phyloP scores from a whole-genome alignment of 1,140 invertebrate species.

The Holotrichia oblita region DNA sequence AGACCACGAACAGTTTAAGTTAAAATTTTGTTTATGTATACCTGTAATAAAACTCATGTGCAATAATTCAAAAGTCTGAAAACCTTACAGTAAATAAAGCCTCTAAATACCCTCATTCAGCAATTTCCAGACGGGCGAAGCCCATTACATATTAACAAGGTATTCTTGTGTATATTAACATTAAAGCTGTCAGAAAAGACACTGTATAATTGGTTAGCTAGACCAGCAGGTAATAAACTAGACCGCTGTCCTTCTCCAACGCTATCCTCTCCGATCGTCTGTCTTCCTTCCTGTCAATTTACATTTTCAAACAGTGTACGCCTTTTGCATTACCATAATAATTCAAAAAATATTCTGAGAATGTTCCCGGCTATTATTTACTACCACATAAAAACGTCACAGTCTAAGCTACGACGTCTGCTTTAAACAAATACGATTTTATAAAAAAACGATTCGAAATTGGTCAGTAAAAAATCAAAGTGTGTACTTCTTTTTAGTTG shows the following conservation, averaged over 20 bases:
- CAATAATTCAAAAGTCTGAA: conserved; percentile 42
- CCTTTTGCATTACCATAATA: conserved; percentile 61
- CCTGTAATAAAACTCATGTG: conserved; percentile 40
- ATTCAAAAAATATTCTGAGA: conserved; percentile 59
- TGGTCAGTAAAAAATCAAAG: conserved; percentile 41
- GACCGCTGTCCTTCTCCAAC: conserved; percentile 49
- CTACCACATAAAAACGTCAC: conserved; percentile 44
- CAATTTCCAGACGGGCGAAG: conserved; percentile 48
- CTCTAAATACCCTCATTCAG: conserved; percentile 46
- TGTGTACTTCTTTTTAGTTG: conserved; percentile 40
- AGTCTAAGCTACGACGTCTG: conserved; percentile 48
- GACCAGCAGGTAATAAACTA: conserved; percentile 60
- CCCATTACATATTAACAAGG: conserved; percentile 60
- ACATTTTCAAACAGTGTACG: conserved; percentile 60
- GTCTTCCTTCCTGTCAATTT: conserved; percentile 56
- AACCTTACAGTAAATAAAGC: conserved; percentile 45
- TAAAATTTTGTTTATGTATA: conserved; percentile 40
- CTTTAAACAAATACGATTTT: conserved; percentile 52
- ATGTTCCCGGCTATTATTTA: conserved; percentile 51
- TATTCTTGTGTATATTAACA: conserved; percentile 60
- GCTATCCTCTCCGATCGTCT: conserved; percentile 45
- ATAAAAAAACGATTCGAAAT: conserved; percentile 44
- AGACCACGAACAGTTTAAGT: neutral
- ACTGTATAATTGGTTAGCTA: conserved; percentile 60
- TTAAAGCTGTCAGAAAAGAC: conserved; percentile 61